Base-by-base conservation (phyloP, 1,140 invertebrate species). In the Atopsyche davidsoni region DNA sequence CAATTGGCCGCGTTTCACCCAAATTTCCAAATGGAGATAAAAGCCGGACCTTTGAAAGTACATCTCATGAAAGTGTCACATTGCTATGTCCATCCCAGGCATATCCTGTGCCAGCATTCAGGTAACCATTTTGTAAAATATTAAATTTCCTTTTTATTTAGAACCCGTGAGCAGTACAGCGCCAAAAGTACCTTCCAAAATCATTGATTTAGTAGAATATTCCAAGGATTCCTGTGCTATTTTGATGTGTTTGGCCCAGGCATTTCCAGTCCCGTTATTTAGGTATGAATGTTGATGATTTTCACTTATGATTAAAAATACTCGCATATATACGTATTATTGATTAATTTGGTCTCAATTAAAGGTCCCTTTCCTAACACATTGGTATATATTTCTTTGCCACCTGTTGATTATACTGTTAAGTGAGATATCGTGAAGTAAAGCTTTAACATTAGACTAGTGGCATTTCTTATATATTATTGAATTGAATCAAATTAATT, bases 1-100 rank as follows among this genome's bases (percentile, higher is more conserved):
- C 84, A 16, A 78, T 86, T 56, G 82, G 78, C 53, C 81, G 81
- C 63, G 81, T 81, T 39, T 75, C 76, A 58, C 83, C 83, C 51
- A 81, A 80, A 64, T 78, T 83, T 49, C 75, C 77, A 35, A 75
- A 73, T 53, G 75, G 77, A 63, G 75, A 78, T 69, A 77, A 75
- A 60, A 53, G 52, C 51, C 41, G 55, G 34, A 57, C 55, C 2
- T 57, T 57, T 53, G 55, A 58, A 18, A 49, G 51, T 41, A 18
- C 47, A 13, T 34, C 55, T 40, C 63, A 63, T 16, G 51, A 55
- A 11, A 65, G 61, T 53, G 60, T 69, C 18, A 70, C 66, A 35
- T 54, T 81, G 38, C 63, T 79, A 52, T 80, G 78, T 62, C 73
- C 73, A 25, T 78, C 78, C 42, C 76, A 79, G 60, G 77, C 76